Evolutionary conservation across 2,113 vertebrate species (phyloP).

Genomic region (Zapornia atra): DNA sequence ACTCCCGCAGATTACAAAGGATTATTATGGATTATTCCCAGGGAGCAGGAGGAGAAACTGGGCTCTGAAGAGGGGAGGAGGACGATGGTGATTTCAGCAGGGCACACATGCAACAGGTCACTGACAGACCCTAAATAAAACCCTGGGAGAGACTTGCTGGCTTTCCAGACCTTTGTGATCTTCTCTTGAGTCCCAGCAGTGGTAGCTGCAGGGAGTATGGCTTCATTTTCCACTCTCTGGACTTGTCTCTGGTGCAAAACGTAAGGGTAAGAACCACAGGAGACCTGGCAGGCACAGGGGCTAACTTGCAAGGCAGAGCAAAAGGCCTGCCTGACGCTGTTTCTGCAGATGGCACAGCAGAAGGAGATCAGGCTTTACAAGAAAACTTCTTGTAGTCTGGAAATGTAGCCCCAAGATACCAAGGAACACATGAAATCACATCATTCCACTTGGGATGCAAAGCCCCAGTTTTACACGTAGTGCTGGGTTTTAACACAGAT

Average conservation of each 20-base stretch:
- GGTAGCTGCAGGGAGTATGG: background rate
- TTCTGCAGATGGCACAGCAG: background rate
- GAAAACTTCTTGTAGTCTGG: background rate
- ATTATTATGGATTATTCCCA: constrained; percentile 37
- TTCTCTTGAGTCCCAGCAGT: background rate
- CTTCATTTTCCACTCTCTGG: background rate
- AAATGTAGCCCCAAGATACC: background rate
- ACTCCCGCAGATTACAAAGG: background rate
- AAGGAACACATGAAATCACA: background rate
- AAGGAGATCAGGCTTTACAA: background rate
- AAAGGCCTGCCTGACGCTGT: background rate
- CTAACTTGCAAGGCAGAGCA: background rate
- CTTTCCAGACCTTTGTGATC: background rate
- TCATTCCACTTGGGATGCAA: background rate
- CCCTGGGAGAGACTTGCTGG: background rate
- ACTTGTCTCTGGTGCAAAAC: background rate
- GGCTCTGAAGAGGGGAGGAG: background rate
- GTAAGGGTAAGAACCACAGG: background rate
- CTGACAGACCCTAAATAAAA: background rate
- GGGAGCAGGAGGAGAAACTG: background rate
- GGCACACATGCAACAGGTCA: background rate
- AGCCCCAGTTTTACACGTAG: rapidly evolving
- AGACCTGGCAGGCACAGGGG: background rate
- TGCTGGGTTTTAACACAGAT: background rate
- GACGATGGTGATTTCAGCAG: background rate